phyloP scores from a whole-genome alignment of 2,888 invertebrate species.

The Arge pagana region DNA sequence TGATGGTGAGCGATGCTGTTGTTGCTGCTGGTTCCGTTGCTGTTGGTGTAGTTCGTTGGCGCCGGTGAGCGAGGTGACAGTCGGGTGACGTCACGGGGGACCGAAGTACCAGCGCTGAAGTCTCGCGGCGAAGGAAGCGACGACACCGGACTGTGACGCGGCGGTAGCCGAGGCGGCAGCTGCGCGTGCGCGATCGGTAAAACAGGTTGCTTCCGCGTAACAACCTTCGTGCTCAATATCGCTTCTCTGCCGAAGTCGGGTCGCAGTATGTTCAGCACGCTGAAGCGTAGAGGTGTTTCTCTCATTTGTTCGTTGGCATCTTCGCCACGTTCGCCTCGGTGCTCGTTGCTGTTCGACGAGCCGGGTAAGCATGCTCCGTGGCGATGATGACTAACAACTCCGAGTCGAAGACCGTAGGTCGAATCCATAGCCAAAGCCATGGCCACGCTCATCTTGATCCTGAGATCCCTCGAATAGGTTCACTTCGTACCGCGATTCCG shows the following conservation, averaged over 20 bases:
- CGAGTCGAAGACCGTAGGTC: slow-evolving; percentile 45
- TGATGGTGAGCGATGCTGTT: slow-evolving; percentile 29
- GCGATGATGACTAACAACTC: slow-evolving; percentile 36
- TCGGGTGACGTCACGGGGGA: slow-evolving; percentile 27
- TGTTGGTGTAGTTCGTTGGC: slow-evolving; percentile 1
- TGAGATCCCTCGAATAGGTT: no score
- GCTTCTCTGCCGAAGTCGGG: slow-evolving; percentile 84
- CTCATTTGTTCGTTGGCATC: slow-evolving; percentile 27
- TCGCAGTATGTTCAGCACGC: slow-evolving; percentile 84
- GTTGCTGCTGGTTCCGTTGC: slow-evolving; percentile 12
- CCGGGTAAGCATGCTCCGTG: slow-evolving; percentile 31
- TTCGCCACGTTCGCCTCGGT: background rate
- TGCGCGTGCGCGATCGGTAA: slow-evolving; percentile 35
- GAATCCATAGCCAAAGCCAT: slow-evolving; percentile 47
- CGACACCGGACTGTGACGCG: slow-evolving; percentile 36
- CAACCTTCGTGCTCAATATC: slow-evolving; percentile 66
- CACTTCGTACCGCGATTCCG: no score
- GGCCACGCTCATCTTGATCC: slow-evolving; percentile 51
- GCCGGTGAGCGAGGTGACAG: slow-evolving; percentile 42
- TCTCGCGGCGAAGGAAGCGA: slow-evolving; percentile 44
- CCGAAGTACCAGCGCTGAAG: slow-evolving; percentile 39
- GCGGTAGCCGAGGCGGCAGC: slow-evolving; percentile 28
- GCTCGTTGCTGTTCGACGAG: background rate
- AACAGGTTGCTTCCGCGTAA: slow-evolving; percentile 41
- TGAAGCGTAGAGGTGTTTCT: slow-evolving; percentile 68